Percentiles rank a stretch among this genome's conserved stretches.
Evolutionary conservation across 2,113 vertebrate genomes (phyloP).

Genomic region (Rhabdomys dilectus): DNA sequence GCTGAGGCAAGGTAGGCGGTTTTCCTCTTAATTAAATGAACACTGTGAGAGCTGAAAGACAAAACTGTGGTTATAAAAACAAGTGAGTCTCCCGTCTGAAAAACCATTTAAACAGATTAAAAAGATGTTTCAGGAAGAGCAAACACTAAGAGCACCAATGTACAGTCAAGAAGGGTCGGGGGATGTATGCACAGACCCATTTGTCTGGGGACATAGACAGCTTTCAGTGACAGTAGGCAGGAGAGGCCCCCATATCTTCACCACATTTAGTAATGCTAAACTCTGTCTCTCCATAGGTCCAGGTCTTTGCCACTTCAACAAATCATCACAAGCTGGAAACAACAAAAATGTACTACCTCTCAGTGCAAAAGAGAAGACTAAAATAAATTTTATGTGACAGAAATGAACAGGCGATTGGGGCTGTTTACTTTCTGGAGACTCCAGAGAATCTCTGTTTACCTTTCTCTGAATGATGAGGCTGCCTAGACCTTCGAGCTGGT

Average conservation of each 20-base stretch:
- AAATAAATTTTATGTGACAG: background rate
- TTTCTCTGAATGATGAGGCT: background rate
- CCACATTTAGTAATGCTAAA: background rate
- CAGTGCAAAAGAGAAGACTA: background rate
- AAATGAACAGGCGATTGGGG: background rate
- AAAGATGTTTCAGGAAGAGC: background rate
- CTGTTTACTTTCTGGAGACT: background rate
- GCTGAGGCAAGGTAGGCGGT: background rate
- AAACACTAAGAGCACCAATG: background rate
- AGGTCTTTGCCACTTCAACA: background rate
- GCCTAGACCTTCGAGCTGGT: background rate
- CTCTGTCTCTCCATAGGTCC: background rate
- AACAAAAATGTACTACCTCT: background rate
- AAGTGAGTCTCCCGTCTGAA: background rate
- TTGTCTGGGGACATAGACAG: background rate
- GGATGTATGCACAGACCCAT: background rate
- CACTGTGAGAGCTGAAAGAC: background rate
- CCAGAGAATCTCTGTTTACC: background rate
- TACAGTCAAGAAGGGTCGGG: background rate
- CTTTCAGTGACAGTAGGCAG: background rate
- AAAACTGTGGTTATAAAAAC: background rate
- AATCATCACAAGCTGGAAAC: background rate
- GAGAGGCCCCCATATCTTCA: background rate
- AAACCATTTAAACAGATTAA: background rate
- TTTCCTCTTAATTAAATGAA: slow-evolving; percentile 1